These are phyloP conservation scores for Hyperoplus lanceolatus DNA, from an alignment of 2,797 vertebrate genomes.

Conservation along the genomic window DNA sequence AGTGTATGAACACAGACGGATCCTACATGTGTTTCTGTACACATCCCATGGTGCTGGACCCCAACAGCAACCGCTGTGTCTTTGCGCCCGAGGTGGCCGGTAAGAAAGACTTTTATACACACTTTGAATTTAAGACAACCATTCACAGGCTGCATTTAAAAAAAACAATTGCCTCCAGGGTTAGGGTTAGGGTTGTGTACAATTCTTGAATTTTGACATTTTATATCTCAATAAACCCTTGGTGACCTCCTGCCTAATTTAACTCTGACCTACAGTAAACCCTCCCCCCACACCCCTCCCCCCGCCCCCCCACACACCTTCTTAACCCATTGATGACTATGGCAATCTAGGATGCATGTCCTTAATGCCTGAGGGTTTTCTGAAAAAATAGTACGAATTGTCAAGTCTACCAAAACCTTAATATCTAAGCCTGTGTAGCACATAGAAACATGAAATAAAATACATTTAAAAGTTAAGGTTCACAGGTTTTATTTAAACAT, in stretches of 20 bases:
- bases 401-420: too few species aligned
- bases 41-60: slow-evolving; percentile 90
- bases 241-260: not conserved
- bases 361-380: too few species aligned
- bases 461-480: too few species aligned
- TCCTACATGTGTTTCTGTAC: slow-evolving; percentile 95
- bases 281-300: too few species aligned
- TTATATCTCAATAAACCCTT: not conserved
- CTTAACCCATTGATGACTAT: too few species aligned
- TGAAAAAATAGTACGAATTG: too few species aligned
- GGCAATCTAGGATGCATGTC: too few species aligned
- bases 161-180: not conserved
- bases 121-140: not conserved
- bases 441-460: too few species aligned
- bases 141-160: not conserved
- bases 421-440: too few species aligned
- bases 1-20: slow-evolving; percentile 94
- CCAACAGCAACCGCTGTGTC: slow-evolving; percentile 86
- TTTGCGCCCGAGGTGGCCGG: slow-evolving; percentile 83
- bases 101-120: slow-evolving; percentile 58
- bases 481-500: too few species aligned
- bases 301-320: too few species aligned
- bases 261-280: not conserved
- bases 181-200: too few species aligned
- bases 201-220: not conserved